Conservation (phyloP, 2,113 vertebrate species). For the Azemiops feae region DNA sequence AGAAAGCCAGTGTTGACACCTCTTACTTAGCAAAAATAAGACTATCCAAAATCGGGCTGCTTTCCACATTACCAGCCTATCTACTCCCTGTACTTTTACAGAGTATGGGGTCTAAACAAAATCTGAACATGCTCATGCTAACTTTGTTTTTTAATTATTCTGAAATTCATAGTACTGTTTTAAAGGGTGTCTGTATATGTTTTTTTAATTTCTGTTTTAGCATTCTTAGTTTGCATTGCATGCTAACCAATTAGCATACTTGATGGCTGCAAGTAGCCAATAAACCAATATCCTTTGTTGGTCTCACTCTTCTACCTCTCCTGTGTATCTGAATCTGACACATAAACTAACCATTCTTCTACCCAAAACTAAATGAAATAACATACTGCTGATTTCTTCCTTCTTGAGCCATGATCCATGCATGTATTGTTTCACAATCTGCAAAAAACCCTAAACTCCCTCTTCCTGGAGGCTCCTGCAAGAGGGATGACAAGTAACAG, state of each 20-base stretch:
- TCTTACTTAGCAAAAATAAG: not conserved
- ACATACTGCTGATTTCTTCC: not conserved
- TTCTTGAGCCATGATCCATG: not conserved
- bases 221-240: not conserved
- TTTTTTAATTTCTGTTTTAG: not conserved
- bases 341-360: not conserved
- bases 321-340: not conserved
- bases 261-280: not conserved
- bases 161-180: not conserved
- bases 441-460: not conserved
- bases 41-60: not conserved
- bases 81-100: not conserved
- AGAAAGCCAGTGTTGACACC: not conserved
- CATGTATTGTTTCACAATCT: not conserved
- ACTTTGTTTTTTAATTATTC: not conserved
- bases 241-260: not conserved
- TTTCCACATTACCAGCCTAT: not conserved
- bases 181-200: not conserved
- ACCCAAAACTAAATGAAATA: not conserved
- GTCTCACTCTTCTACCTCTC: not conserved
- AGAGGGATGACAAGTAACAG: not conserved
- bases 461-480: not conserved
- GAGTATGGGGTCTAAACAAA: not conserved
- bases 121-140: not conserved
- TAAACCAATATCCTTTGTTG: not conserved